These are phyloP conservation scores for Betta splendens DNA, from an alignment of 2,797 vertebrate genomes.

Conservation along the genomic window DNA sequence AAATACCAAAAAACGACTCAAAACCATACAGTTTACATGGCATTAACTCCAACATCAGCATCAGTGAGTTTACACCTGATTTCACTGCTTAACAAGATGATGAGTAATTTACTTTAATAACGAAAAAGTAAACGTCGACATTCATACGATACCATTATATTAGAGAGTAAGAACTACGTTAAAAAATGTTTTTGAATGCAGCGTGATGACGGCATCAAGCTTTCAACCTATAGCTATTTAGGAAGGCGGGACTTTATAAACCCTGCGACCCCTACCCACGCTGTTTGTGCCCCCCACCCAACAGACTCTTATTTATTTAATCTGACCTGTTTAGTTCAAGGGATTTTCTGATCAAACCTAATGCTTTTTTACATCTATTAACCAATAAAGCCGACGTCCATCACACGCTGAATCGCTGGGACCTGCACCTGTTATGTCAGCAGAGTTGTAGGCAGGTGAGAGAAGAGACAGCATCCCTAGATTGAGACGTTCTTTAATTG, in stretches of 20 bases:
- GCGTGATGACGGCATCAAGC: background rate
- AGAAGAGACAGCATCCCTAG: background rate
- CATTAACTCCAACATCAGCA: too few relatives aligned
- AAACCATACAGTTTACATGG: too few relatives aligned
- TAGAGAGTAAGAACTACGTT: too few relatives aligned
- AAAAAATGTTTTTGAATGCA: background rate
- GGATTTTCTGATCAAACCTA: background rate
- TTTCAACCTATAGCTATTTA: conserved; percentile 33
- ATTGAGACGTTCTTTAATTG: conserved; percentile 15
- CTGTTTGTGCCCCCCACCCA: background rate
- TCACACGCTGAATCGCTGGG: background rate
- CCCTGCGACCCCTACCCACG: conserved; percentile 56
- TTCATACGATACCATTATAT: too few relatives aligned
- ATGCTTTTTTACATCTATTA: too few relatives aligned
- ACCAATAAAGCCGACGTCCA: background rate
- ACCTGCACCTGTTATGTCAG: background rate
- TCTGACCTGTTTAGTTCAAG: background rate
- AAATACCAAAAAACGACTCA: too few relatives aligned
- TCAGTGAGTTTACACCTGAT: too few relatives aligned
- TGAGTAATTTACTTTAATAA: too few relatives aligned
- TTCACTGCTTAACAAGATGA: too few relatives aligned
- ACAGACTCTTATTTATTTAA: conserved; percentile 12
- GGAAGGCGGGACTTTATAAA: conserved; percentile 57
- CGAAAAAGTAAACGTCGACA: too few relatives aligned
- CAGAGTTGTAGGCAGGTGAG: conserved; percentile 8